Evolutionary conservation across 2,888 invertebrate genomes (phyloP).

Genomic region (Odontocerum albicorne): DNA sequence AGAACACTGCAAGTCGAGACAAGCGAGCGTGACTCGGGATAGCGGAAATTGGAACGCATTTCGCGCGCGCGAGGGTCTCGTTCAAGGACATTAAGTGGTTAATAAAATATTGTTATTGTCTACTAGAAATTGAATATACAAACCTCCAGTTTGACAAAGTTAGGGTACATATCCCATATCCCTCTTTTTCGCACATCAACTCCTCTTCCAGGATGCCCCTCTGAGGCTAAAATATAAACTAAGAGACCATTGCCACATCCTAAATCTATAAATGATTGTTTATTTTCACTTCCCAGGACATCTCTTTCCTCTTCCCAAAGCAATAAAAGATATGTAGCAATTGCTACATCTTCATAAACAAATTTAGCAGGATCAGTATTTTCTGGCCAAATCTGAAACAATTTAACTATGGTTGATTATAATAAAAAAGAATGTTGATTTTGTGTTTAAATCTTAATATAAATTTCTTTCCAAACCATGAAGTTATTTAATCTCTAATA

Average conservation of each 20-base stretch:
- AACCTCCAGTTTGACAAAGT: constrained; percentile 66
- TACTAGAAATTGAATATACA: background rate
- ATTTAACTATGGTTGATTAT: constrained; percentile 19
- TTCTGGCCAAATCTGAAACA: constrained; percentile 81
- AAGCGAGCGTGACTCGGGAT: too few relatives aligned
- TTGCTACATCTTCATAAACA: constrained; percentile 95
- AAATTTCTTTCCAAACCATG: background rate
- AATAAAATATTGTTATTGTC: too few relatives aligned
- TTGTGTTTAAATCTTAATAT: background rate
- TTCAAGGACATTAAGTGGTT: too few relatives aligned
- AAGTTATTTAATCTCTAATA: background rate
- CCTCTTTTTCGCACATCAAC: constrained; percentile 83
- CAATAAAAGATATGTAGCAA: constrained; percentile 82
- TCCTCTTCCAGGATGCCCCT: constrained; percentile 82
- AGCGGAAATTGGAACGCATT: too few relatives aligned
- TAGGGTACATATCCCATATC: constrained; percentile 83
- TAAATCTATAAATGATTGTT: constrained; percentile 82
- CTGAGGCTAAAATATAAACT: constrained; percentile 80
- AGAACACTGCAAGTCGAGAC: too few relatives aligned
- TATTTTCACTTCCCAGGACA: constrained; percentile 43
- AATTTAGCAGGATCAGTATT: constrained; percentile 92
- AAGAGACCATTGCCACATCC: constrained; percentile 98
- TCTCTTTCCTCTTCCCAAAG: constrained; percentile 70
- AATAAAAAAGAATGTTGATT: constrained; percentile 9
- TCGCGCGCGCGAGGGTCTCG: too few relatives aligned